Conservation (phyloP, 1,140 invertebrate species). For the Atta texana region DNA sequence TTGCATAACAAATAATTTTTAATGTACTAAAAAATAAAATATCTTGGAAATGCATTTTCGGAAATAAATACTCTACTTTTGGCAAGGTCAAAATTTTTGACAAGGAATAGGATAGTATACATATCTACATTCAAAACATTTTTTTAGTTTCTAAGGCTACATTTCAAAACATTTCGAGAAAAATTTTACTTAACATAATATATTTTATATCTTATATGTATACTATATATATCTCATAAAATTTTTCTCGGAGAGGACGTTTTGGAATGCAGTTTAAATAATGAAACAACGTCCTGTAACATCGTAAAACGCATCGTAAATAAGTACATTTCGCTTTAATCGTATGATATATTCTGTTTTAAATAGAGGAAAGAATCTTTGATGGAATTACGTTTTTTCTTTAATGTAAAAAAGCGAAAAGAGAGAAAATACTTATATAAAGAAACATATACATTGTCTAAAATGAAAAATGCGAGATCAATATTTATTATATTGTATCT, state of each 20-base stretch:
- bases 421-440: background rate
- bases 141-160: background rate
- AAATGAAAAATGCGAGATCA: background rate
- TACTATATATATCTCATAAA: too few relatives aligned
- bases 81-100: background rate
- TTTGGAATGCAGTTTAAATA: background rate
- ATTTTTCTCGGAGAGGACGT: too few relatives aligned
- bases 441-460: background rate
- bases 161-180: too few relatives aligned
- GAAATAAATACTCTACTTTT: background rate
- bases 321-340: background rate
- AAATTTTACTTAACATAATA: too few relatives aligned
- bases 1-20: background rate
- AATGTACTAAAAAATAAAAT: background rate
- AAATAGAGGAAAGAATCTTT: background rate
- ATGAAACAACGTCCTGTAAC: background rate
- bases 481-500: background rate
- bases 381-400: background rate
- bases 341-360: background rate
- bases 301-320: background rate
- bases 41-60: background rate
- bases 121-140: background rate
- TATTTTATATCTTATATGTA: too few relatives aligned
- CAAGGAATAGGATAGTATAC: background rate
- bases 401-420: background rate